A percentile compares a stretch with the other conserved stretches of the same genome.
These are phyloP conservation scores for Tachina lurida DNA, from an alignment of 2,888 invertebrate species.

Conservation along the genomic window DNA sequence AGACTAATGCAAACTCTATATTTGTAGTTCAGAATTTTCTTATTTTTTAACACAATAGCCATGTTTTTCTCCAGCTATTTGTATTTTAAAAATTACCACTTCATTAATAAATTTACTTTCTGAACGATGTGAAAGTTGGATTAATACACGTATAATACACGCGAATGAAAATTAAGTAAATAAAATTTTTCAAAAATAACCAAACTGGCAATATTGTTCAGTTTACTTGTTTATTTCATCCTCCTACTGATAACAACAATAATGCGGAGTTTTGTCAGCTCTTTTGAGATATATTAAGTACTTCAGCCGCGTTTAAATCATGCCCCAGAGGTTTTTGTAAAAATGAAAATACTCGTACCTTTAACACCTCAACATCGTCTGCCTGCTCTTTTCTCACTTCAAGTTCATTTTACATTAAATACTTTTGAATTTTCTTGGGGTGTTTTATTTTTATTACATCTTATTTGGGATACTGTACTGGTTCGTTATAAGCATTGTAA, in stretches of 20 bases:
- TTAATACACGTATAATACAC: no score
- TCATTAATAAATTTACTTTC: no score
- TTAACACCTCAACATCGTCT: not conserved
- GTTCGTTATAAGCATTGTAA: constrained; percentile 52
- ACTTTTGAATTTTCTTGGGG: constrained; percentile 1
- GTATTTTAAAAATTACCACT: no score
- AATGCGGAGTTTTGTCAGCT: constrained; percentile 36
- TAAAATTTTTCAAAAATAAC: constrained; percentile 13
- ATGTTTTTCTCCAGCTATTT: no score
- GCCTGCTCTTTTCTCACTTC: not conserved
- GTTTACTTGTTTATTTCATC: not conserved
- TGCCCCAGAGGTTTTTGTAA: constrained; percentile 47
- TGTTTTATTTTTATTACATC: constrained; percentile 13
- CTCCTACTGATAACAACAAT: constrained; percentile 38
- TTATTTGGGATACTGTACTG: constrained; percentile 25
- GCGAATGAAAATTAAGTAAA: constrained; percentile 24
- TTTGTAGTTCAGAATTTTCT: no score
- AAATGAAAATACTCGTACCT: constrained; percentile 4
- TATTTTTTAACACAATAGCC: no score
- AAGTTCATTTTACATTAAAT: not conserved
- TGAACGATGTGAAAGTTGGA: no score
- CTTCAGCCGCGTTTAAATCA: constrained; percentile 61
- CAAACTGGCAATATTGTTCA: constrained; percentile 24
- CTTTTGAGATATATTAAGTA: constrained; percentile 15
- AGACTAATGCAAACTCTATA: no score